Evolutionary conservation across 2,113 vertebrate species (phyloP).

Genomic region (Cryptomyrus ogoouensis): DNA sequence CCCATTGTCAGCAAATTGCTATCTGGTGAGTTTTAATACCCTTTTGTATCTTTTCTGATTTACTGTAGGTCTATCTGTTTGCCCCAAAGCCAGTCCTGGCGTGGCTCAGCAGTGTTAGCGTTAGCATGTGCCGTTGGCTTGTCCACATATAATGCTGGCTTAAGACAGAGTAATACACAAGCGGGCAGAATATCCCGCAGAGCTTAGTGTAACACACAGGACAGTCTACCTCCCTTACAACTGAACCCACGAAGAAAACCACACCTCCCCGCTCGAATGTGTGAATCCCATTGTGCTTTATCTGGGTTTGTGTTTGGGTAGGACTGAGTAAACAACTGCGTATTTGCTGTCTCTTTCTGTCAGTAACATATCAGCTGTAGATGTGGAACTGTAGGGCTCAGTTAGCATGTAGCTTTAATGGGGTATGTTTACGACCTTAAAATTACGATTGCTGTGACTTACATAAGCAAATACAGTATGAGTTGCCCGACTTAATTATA

Average conservation of each 20-base stretch:
- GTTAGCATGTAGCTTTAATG: background rate
- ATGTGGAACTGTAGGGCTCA: background rate
- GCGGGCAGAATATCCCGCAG: background rate
- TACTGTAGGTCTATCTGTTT: background rate
- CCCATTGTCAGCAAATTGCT: background rate
- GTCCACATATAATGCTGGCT: background rate
- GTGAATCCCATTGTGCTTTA: background rate
- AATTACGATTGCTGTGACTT: background rate
- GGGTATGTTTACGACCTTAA: background rate
- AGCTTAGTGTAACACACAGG: background rate
- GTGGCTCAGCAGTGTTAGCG: background rate
- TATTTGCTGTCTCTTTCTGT: background rate
- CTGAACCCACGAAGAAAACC: no score
- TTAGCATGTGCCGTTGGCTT: background rate
- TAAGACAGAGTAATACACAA: background rate
- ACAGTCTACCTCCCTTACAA: background rate
- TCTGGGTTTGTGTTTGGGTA: background rate
- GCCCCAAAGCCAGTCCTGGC: background rate
- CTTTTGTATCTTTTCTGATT: background rate
- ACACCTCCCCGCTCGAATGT: background rate
- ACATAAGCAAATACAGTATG: background rate
- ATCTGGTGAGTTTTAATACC: background rate
- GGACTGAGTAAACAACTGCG: background rate
- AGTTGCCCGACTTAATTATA: background rate
- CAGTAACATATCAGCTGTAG: background rate